Evolutionary conservation across 2,797 vertebrate genomes (phyloP), one percentile per base, ranked within the genome.

Genomic region (Phylloscopus collybita): DNA sequence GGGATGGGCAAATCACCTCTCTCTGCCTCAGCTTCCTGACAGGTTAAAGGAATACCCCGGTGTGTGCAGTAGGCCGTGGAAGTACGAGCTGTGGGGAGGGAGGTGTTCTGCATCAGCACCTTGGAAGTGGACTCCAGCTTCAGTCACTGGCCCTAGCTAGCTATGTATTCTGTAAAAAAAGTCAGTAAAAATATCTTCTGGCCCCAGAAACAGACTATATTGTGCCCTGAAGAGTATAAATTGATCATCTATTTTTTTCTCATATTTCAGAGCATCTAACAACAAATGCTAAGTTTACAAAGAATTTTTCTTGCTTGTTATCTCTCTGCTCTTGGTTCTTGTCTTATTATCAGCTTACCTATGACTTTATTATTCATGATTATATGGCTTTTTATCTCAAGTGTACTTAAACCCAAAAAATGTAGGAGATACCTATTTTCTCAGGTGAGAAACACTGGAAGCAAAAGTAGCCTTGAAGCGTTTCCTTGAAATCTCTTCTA

Each of bases 61-160:
- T 16, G 26, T 22, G 38, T 51, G 22, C 27, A 30, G 23, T 2
- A 42, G 23, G 30, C 23, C 13, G 11, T 22, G 25, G 45, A 56
- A 56, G 64, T 11, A 30, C 0, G 2, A 78, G 34, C 6, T 54
- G 7, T 13, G 34, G 5, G 26, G 18, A 56, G 32, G 1, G 13
- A 90, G 40, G 40, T 61, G 26, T 30, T 93, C 62, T 84, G 11
- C 44, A 26, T 57, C n/a, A 44, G 30, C n/a, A 51, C 26, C 45
- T 42, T 67, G 47, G 36, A 79, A 86, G 20, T 44, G 49, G 44
- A 51, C 10, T 53, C 34, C 30, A 26, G 57, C 30, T 80, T 83
- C 42, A 54, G 34, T 16, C 53, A 29, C 14, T 51, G 29, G 17
- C 49, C 15, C 26, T 64, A 40, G 57, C 12, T 45, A 92, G 17